These are phyloP conservation scores for Rhinophrynus dorsalis DNA, from an alignment of 2,797 vertebrate genomes.

Conservation along the genomic window DNA sequence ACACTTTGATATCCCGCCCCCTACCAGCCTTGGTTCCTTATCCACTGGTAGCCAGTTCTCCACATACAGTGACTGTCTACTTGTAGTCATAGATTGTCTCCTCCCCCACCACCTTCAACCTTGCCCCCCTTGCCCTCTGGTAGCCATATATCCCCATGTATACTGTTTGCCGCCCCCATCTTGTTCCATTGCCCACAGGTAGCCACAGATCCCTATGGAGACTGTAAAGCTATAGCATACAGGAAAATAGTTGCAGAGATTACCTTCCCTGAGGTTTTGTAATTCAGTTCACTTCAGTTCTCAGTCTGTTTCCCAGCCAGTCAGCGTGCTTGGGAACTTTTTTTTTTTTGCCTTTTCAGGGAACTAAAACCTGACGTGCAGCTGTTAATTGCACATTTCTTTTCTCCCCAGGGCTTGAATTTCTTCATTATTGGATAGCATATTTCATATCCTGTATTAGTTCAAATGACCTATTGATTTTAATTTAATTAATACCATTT, in stretches of 20 bases:
- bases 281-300: neutral
- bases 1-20: too few relatives aligned
- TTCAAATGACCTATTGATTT: neutral
- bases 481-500: conserved; percentile 5
- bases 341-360: neutral
- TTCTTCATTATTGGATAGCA: neutral
- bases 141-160: too few relatives aligned
- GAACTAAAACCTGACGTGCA: neutral
- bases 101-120: too few relatives aligned
- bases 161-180: too few relatives aligned
- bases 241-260: conserved; percentile 7
- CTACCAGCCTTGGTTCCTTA: too few relatives aligned
- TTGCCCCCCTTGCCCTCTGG: too few relatives aligned
- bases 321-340: neutral
- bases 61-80: too few relatives aligned
- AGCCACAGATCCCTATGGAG: too few relatives aligned
- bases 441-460: neutral
- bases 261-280: conserved; percentile 23
- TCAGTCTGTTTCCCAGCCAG: neutral
- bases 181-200: too few relatives aligned
- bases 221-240: too few relatives aligned
- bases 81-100: too few relatives aligned
- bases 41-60: too few relatives aligned
- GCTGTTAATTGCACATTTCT: conserved; percentile 16
- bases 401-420: neutral